Evolutionary conservation across 2,888 invertebrate genomes (phyloP).

Genomic region (Lepidonotus clava): DNA sequence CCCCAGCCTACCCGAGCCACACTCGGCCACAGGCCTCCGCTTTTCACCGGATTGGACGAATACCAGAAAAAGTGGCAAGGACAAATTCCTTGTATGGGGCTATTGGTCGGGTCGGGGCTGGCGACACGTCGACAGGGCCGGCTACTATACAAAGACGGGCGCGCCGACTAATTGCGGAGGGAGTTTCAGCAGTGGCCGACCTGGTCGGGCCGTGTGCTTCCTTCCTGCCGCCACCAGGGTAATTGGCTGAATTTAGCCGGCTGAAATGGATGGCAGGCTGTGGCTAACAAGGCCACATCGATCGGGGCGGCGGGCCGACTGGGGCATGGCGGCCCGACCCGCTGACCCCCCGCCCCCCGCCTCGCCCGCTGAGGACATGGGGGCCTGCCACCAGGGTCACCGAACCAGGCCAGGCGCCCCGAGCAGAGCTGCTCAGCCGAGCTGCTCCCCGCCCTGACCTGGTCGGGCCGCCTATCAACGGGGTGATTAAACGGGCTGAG

Average conservation of each 20-base stretch:
- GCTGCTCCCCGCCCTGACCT: not conserved
- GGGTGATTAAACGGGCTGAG: not conserved
- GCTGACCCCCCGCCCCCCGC: not conserved
- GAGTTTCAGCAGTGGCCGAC: not conserved
- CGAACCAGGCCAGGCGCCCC: not conserved
- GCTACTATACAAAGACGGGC: not conserved
- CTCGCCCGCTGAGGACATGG: not conserved
- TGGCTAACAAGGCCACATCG: conserved; percentile 36
- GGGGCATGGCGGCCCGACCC: not conserved
- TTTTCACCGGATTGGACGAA: too few relatives aligned
- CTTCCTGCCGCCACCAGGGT: not conserved
- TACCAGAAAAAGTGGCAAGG: too few relatives aligned
- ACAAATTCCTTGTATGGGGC: too few relatives aligned
- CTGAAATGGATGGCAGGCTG: conserved; percentile 41
- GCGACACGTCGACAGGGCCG: too few relatives aligned
- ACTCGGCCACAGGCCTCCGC: too few relatives aligned
- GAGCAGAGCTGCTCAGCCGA: too few relatives aligned
- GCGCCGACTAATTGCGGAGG: not conserved
- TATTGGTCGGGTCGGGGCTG: too few relatives aligned
- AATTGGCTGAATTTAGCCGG: conserved; percentile 50
- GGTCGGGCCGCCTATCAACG: not conserved
- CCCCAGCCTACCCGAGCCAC: too few relatives aligned
- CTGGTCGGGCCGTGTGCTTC: not conserved
- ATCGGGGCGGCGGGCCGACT: not conserved
- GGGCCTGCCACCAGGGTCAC: not conserved